A percentile compares a stretch with the other conserved stretches of the same genome.
Conservation (phyloP, 2,888 invertebrate genomes). For the Seladonia tumulorum region DNA sequence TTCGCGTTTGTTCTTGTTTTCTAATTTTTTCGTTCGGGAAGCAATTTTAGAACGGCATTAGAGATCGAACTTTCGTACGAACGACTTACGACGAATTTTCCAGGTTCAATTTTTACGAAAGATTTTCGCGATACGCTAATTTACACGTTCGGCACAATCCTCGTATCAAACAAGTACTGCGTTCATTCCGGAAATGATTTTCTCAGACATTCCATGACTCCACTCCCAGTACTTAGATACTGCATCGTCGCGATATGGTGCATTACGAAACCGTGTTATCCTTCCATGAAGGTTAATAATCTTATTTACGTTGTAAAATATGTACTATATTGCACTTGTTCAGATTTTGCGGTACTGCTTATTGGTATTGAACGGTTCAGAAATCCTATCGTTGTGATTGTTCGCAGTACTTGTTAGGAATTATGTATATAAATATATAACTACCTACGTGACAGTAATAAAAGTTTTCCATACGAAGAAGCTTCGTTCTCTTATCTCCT, state of each 20-base stretch:
- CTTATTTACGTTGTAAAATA: conserved; percentile 44
- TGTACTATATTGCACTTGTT: conserved; percentile 36
- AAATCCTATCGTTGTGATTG: neutral
- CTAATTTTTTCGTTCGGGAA: neutral
- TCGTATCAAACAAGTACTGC: conserved; percentile 41
- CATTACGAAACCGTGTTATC: conserved; percentile 17
- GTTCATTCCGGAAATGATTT: conserved; percentile 27
- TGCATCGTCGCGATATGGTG: conserved; percentile 6
- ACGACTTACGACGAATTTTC: neutral
- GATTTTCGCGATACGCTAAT: conserved; percentile 31
- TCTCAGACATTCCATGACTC: conserved; percentile 13
- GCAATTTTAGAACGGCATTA: neutral
- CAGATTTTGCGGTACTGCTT: conserved; percentile 30
- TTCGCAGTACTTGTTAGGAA: conserved; percentile 38
- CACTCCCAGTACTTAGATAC: conserved; percentile 1
- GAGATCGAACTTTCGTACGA: conserved; percentile 11
- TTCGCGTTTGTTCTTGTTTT: neutral
- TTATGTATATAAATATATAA: conserved; percentile 30
- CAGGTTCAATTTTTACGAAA: conserved; percentile 28
- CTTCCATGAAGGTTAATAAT: conserved; percentile 50
- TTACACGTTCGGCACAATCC: conserved; percentile 42
- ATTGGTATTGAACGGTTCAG: conserved; percentile 19
- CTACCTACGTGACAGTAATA: conserved; percentile 55
- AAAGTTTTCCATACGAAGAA: conserved; percentile 62
- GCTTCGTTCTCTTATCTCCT: neutral